Percentiles rank a stretch among this genome's conserved stretches.
phyloP scores from a whole-genome alignment of 2,888 invertebrate genomes.

The Helleia helle region DNA sequence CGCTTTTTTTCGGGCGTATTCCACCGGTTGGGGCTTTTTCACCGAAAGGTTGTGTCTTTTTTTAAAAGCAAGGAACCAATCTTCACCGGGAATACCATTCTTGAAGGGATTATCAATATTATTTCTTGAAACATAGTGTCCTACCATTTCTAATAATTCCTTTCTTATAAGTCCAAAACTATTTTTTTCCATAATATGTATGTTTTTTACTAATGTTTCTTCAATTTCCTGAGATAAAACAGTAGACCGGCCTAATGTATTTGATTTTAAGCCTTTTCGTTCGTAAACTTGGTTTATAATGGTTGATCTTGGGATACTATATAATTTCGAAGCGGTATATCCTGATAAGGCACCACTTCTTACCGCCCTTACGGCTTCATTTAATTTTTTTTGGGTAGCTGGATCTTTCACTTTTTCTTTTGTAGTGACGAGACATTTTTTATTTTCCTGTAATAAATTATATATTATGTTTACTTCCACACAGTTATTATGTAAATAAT shows the following conservation, averaged over 20 bases:
- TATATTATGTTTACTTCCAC: too few relatives aligned
- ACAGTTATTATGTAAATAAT: too few relatives aligned
- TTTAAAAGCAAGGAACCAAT: slow-evolving; percentile 7
- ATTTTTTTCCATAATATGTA: slow-evolving; percentile 1
- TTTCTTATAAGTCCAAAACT: background rate
- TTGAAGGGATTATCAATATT: slow-evolving; percentile 11
- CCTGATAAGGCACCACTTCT: slow-evolving; percentile 8
- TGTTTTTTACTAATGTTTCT: background rate
- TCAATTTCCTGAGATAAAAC: background rate
- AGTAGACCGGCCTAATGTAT: background rate
- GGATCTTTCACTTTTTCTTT: slow-evolving; percentile 13
- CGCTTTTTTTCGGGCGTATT: slow-evolving; percentile 18
- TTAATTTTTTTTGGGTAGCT: slow-evolving; percentile 14
- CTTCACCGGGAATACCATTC: slow-evolving; percentile 11
- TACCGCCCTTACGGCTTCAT: slow-evolving; percentile 14
- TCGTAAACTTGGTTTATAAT: background rate
- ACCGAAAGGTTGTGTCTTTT: slow-evolving; percentile 10
- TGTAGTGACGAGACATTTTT: slow-evolving; percentile 14
- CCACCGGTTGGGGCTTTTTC: slow-evolving; percentile 20
- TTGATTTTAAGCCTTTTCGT: background rate
- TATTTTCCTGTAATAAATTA: too few relatives aligned
- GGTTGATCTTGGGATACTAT: background rate
- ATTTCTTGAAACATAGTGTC: slow-evolving; percentile 1
- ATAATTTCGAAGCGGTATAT: background rate
- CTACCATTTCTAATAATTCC: background rate